Evolutionary conservation across 2,113 vertebrate species (phyloP), one percentile per base, ranked within the genome.

Genomic region (Prunella fulvescens): DNA sequence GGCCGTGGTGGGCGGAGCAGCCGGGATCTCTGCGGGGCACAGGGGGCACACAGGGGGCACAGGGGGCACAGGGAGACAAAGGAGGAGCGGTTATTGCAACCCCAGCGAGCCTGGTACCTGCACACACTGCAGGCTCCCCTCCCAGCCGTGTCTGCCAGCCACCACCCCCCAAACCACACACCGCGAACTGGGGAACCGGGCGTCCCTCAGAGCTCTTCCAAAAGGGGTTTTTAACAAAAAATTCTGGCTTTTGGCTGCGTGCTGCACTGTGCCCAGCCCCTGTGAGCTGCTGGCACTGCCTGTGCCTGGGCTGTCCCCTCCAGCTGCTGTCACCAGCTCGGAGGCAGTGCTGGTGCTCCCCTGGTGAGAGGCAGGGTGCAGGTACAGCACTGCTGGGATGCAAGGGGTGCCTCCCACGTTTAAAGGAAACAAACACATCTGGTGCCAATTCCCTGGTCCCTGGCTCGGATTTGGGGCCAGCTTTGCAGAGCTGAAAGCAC

Each of bases 11-110:
- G 98, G 98, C 0, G 99, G 99, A 2, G 98, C 98, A 2, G 99
- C 98, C 1, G 99, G 99, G 93, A 99, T 99, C 98, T 99, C 99
- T 99, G 56, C 87, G 2, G 91, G 51, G 58, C 86, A 93, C 95
- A 61, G 42, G 90, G 96, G 67, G 31, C 3, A 11, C 48, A 37
- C 64, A 74, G 42, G 40, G 37, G 37, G 37, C 37, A 37, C 37
- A 37, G 37, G 37, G 37, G 37, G 9, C 37, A 37, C 37, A n/a
- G n/a, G 47, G 54, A 83, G 91, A 77, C 78, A 81, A 90, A 81
- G 91, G 31, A 91, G 33, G 29, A 44, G 23, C 15, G 2, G 1
- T 96, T 92, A 88, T 53, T 88, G 11, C 88, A 45, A 64, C 12
- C 77, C 37, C 53, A 25, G 7, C 51, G 22, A 86, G 22, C 54